Percentiles rank a stretch among this genome's conserved stretches.
These are phyloP conservation scores for Molanna angustata DNA, from an alignment of 2,888 invertebrate genomes.

Conservation along the genomic window DNA sequence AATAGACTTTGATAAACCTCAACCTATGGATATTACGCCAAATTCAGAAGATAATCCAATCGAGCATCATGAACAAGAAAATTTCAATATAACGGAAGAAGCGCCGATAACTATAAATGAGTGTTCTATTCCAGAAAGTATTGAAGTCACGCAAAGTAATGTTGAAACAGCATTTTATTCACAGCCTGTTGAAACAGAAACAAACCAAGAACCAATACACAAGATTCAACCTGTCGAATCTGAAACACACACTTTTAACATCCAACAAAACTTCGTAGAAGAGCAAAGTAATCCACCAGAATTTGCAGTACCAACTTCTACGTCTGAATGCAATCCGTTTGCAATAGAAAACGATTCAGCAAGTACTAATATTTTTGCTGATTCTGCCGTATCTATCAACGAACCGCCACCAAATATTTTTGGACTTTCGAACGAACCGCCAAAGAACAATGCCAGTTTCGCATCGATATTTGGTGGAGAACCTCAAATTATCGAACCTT, in stretches of 20 bases:
- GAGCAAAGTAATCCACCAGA: slow-evolving; percentile 3
- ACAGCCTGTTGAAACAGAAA: slow-evolving; percentile 8
- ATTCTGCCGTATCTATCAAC: neutral
- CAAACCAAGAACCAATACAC: slow-evolving; percentile 1
- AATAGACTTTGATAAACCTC: slow-evolving; percentile 32
- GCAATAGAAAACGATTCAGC: slow-evolving; percentile 11
- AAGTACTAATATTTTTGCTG: slow-evolving; percentile 11
- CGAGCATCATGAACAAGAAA: slow-evolving; percentile 39
- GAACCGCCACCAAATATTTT: slow-evolving; percentile 16
- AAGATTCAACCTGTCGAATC: slow-evolving; percentile 7
- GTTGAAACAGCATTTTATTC: slow-evolving; percentile 15
- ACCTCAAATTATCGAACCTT: slow-evolving; percentile 35
- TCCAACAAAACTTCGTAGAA: neutral
- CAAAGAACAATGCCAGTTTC: slow-evolving; percentile 7
- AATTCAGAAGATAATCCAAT: slow-evolving; percentile 23
- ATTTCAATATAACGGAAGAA: slow-evolving; percentile 7
- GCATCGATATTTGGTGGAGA: slow-evolving; percentile 24
- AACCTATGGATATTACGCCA: slow-evolving; percentile 29
- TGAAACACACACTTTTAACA: slow-evolving; percentile 1
- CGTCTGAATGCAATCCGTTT: slow-evolving; percentile 30
- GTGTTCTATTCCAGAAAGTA: slow-evolving; percentile 8
- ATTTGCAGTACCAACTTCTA: slow-evolving; percentile 10
- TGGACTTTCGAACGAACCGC: slow-evolving; percentile 4
- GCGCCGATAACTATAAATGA: neutral
- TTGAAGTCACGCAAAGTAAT: slow-evolving; percentile 1